A percentile compares a stretch with the other conserved stretches of the same genome.
Conservation (phyloP, 2,797 vertebrate species). For the Phaenicophaeus curvirostris region DNA sequence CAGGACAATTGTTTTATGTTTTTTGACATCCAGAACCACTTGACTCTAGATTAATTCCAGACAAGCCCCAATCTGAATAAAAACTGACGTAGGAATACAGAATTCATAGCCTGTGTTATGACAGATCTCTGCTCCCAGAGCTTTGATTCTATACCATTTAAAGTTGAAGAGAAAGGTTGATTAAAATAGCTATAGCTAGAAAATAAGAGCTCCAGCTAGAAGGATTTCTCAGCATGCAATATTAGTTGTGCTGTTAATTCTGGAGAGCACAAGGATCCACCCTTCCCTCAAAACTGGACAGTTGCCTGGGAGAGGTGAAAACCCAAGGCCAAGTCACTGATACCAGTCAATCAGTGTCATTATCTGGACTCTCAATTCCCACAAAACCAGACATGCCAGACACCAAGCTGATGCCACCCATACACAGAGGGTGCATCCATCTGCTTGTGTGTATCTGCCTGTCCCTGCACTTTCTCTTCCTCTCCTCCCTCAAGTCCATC, state of each 20-base stretch:
- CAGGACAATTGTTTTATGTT: neutral
- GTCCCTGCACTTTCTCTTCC: neutral
- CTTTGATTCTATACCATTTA: neutral
- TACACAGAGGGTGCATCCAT: neutral
- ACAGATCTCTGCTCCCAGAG: conserved; percentile 2
- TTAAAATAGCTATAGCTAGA: neutral
- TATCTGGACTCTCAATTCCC: neutral
- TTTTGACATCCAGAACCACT: conserved; percentile 16
- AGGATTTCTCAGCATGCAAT: neutral
- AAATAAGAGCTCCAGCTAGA: neutral
- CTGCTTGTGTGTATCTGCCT: neutral
- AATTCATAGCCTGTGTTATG: neutral
- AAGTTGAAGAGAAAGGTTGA: neutral
- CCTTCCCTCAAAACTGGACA: neutral
- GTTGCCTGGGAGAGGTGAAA: neutral
- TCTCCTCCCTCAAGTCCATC: neutral
- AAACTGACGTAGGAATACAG: neutral
- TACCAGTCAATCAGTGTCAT: neutral
- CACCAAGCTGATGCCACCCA: neutral
- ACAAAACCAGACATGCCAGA: neutral
- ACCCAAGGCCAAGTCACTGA: neutral
- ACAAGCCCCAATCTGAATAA: neutral
- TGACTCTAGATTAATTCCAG: conserved; percentile 23
- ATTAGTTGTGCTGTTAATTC: neutral
- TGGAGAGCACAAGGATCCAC: neutral